Evolutionary conservation across 2,113 vertebrate species (phyloP).

Genomic region (Paralichthys olivaceus): DNA sequence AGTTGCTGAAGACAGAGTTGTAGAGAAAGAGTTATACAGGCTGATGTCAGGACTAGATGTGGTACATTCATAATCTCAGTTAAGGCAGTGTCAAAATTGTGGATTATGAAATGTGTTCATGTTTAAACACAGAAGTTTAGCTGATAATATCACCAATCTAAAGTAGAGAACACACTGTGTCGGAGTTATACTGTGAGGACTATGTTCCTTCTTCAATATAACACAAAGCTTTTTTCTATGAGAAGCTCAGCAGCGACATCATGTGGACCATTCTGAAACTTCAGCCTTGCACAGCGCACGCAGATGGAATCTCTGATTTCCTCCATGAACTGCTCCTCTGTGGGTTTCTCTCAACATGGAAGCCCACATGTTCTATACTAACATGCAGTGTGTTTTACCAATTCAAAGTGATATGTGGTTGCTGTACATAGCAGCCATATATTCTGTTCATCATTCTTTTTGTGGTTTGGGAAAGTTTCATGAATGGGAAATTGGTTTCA

Average conservation of each 20-base stretch:
- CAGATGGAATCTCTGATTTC: background rate
- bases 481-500: background rate
- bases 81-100: background rate
- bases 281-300: slow-evolving; percentile 31
- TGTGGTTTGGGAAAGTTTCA: background rate
- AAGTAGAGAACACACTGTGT: slow-evolving; percentile 13
- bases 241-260: slow-evolving; percentile 68
- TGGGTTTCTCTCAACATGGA: slow-evolving; percentile 4
- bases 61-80: slow-evolving; percentile 1
- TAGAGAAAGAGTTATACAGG: background rate
- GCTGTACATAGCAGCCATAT: background rate
- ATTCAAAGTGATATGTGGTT: slow-evolving; percentile 8
- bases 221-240: background rate
- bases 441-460: background rate
- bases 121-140: background rate
- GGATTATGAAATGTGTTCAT: background rate
- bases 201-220: background rate
- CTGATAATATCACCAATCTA: slow-evolving; percentile 3
- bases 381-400: background rate
- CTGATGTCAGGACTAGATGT: slow-evolving; percentile 4
- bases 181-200: background rate
- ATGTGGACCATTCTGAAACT: slow-evolving; percentile 60
- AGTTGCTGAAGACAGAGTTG: background rate
- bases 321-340: background rate
- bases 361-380: background rate